Percentiles rank a stretch among this genome's conserved stretches.
phyloP scores from a whole-genome alignment of 2,113 vertebrate species.

The Urocitellus parryii region DNA sequence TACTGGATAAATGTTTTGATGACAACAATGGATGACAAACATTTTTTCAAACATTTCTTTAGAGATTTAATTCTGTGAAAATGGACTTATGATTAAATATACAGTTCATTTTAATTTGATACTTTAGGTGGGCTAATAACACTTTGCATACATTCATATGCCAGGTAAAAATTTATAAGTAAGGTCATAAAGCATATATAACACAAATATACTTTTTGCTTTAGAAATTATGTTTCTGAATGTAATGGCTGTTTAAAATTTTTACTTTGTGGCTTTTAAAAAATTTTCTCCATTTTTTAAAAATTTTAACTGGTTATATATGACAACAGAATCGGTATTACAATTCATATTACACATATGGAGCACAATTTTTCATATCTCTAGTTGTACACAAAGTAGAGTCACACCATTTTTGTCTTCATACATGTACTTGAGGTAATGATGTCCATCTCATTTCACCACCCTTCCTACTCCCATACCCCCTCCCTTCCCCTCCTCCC shows the following conservation, averaged over 20 bases:
- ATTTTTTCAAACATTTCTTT: not conserved
- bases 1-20: not conserved
- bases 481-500: too few relatives aligned
- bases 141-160: not conserved
- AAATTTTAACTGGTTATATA: not conserved
- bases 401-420: too few relatives aligned
- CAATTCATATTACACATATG: too few relatives aligned
- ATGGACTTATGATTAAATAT: constrained; percentile 2
- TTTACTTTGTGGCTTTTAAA: constrained; percentile 32
- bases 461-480: too few relatives aligned
- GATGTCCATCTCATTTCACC: too few relatives aligned
- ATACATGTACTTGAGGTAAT: too few relatives aligned
- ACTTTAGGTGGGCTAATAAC: not conserved
- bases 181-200: not conserved
- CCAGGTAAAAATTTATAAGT: constrained; percentile 2
- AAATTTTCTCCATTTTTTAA: not conserved
- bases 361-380: too few relatives aligned
- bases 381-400: too few relatives aligned
- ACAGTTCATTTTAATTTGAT: constrained; percentile 10
- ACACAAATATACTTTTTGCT: not conserved
- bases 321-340: too few relatives aligned
- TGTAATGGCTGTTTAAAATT: not conserved
- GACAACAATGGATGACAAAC: not conserved
- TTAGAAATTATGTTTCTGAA: not conserved
- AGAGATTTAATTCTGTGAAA: constrained; percentile 21